Conservation (phyloP, 2,888 invertebrate species). For the Andrena bucephala region DNA sequence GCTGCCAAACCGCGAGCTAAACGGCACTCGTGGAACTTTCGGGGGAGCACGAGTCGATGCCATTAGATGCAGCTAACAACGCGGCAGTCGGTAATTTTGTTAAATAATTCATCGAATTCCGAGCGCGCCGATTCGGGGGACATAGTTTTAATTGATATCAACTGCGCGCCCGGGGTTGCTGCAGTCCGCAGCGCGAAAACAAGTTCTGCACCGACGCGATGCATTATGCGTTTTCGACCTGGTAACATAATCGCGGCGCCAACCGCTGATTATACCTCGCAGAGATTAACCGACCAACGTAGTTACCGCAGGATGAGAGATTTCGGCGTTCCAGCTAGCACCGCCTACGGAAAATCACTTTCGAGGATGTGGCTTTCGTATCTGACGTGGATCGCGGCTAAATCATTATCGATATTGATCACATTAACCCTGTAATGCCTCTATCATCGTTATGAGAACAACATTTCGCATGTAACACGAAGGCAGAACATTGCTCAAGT, state of each 20-base stretch:
- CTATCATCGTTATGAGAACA: not conserved
- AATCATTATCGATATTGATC: not conserved
- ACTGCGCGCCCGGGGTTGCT: constrained; percentile 34
- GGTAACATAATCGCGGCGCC: constrained; percentile 37
- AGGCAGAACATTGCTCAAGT: too few species aligned
- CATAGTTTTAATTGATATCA: constrained; percentile 48
- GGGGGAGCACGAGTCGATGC: constrained; percentile 34
- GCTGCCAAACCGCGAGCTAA: constrained; percentile 41
- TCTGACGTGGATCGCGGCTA: constrained; percentile 2
- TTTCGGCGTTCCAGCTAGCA: constrained; percentile 40
- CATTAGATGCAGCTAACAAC: constrained; percentile 49
- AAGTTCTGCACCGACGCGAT: constrained; percentile 55
- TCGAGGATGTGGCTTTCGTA: not conserved
- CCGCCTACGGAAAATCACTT: constrained; percentile 42
- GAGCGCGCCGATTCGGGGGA: not conserved
- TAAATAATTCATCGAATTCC: constrained; percentile 56
- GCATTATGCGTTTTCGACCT: constrained; percentile 59
- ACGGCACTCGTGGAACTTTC: constrained; percentile 45
- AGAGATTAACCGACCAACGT: constrained; percentile 61
- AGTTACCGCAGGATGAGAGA: constrained; percentile 28
- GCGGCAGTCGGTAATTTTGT: constrained; percentile 45
- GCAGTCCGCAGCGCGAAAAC: constrained; percentile 51
- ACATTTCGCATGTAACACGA: not conserved
- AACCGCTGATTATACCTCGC: constrained; percentile 62
- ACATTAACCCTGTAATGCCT: not conserved